Percentiles rank a stretch among this genome's conserved stretches.
phyloP scores from a whole-genome alignment of 2,888 invertebrate species.

The Cheilosia vulpina region DNA sequence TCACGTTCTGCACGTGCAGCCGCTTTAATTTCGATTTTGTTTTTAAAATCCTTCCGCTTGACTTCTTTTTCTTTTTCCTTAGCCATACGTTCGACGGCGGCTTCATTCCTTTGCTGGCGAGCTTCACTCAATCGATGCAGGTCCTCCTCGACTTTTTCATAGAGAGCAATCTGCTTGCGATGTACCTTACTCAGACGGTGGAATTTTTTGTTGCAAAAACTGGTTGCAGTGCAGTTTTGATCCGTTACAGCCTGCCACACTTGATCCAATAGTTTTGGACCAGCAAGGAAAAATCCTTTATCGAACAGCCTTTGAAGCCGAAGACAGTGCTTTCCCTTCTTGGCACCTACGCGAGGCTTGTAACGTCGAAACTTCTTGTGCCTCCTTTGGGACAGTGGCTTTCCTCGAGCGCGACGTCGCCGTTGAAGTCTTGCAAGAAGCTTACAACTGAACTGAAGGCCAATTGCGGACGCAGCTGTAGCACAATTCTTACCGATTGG shows the following conservation, averaged over 20 bases:
- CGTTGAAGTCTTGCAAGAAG: slow-evolving; percentile 53
- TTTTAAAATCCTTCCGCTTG: slow-evolving; percentile 8
- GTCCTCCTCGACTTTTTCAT: slow-evolving; percentile 56
- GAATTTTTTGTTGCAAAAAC: slow-evolving; percentile 55
- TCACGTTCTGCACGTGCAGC: slow-evolving; percentile 30
- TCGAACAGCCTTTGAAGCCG: slow-evolving; percentile 50
- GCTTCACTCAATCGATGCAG: slow-evolving; percentile 45
- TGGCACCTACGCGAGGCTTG: slow-evolving; percentile 24
- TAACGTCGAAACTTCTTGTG: slow-evolving; percentile 44
- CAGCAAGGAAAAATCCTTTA: slow-evolving; percentile 40
- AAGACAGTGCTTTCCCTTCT: slow-evolving; percentile 47
- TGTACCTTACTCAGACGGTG: slow-evolving; percentile 56
- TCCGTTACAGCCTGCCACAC: slow-evolving; percentile 52
- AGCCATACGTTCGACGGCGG: slow-evolving; percentile 36
- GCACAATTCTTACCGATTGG: not conserved
- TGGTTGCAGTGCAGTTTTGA: slow-evolving; percentile 30
- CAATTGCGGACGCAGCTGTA: not conserved
- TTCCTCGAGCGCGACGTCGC: slow-evolving; percentile 36
- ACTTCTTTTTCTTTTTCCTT: slow-evolving; percentile 26
- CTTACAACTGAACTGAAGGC: slow-evolving; percentile 32
- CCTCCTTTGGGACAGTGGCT: slow-evolving; percentile 25
- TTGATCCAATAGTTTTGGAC: slow-evolving; percentile 30
- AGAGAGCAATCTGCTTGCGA: slow-evolving; percentile 52
- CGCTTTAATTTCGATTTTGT: slow-evolving; percentile 42
- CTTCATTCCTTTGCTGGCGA: slow-evolving; percentile 45